phyloP scores from a whole-genome alignment of 2,888 invertebrate genomes.

The Heliconius erato region DNA sequence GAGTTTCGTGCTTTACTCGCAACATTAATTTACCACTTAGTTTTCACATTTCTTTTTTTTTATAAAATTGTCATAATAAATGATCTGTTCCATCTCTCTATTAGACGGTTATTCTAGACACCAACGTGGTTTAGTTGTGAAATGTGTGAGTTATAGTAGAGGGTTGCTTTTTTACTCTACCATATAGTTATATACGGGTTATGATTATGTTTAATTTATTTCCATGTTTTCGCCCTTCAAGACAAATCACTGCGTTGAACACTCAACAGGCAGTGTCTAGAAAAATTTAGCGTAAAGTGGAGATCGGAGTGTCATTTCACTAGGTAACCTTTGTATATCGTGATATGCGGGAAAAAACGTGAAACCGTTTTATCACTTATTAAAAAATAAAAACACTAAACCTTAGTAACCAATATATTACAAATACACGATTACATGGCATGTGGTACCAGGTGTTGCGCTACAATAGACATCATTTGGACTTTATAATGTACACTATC shows the following conservation, averaged over 20 bases:
- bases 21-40: neutral
- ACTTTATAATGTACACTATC: neutral
- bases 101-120: neutral
- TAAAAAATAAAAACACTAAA: too few relatives aligned
- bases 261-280: too few relatives aligned
- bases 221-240: too few relatives aligned
- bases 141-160: neutral
- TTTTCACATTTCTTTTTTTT: neutral
- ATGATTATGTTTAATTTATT: too few relatives aligned
- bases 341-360: too few relatives aligned
- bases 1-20: slow-evolving; percentile 13
- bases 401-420: neutral
- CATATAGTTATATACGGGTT: neutral
- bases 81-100: neutral
- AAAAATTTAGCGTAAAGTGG: too few relatives aligned
- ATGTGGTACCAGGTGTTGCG: neutral
- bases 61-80: neutral
- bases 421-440: neutral
- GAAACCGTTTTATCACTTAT: too few relatives aligned
- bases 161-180: neutral
- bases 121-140: neutral
- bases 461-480: neutral
- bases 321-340: too few relatives aligned
- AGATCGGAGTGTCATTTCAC: too few relatives aligned
- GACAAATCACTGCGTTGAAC: too few relatives aligned